A percentile compares a stretch with the other conserved stretches of the same genome.
Conservation (phyloP, 2,797 vertebrate genomes). For the Delichon dasypus region DNA sequence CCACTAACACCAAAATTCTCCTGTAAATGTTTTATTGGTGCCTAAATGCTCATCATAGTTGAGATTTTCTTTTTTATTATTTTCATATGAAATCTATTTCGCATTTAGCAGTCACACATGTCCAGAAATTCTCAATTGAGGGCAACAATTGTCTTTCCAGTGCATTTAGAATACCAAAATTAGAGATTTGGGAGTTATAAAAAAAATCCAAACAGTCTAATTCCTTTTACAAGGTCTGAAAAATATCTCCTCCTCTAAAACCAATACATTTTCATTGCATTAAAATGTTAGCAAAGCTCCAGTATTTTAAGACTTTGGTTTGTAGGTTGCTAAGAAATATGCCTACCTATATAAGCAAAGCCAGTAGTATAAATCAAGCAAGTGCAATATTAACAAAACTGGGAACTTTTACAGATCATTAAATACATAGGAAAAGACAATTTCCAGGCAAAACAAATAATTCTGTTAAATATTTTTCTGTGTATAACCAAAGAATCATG, state of each 20-base stretch:
- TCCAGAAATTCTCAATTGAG: not conserved
- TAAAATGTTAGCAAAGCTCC: not conserved
- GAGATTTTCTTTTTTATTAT: not conserved
- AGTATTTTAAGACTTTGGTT: not conserved
- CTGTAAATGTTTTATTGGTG: not conserved
- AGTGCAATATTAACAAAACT: not conserved
- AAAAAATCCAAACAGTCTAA: not conserved
- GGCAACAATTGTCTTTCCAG: not conserved
- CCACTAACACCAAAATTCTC: not conserved
- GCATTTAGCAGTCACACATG: not conserved
- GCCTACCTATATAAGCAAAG: not conserved
- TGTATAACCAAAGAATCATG: not conserved
- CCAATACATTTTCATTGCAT: not conserved
- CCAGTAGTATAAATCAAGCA: not conserved
- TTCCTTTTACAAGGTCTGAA: not conserved
- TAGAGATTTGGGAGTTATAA: not conserved
- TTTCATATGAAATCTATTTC: not conserved
- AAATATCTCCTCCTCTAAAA: not conserved
- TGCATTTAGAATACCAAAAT: not conserved
- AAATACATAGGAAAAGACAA: not conserved
- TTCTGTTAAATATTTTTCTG: not conserved
- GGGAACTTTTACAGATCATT: not conserved
- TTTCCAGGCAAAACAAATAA: constrained; percentile 21
- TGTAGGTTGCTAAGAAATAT: constrained; percentile 18
- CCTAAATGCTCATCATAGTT: not conserved